Base-by-base conservation (phyloP, 2,888 invertebrate genomes). In the Brenthis hecate region DNA sequence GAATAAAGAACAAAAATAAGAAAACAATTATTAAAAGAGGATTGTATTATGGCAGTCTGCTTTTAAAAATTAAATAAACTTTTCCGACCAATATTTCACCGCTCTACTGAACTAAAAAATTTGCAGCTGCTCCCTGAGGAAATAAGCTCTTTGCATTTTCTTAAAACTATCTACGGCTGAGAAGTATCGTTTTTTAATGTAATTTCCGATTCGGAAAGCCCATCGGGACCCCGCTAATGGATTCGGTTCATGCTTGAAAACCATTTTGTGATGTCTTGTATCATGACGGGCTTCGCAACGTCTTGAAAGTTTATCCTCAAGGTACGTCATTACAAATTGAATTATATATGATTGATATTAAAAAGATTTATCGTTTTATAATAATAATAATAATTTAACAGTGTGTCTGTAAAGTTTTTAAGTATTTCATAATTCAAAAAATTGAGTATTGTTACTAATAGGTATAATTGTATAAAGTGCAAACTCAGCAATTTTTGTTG, bases 151-250 rank as follows among this genome's bases (percentile, higher is more conserved):
- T 76, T 77, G 78, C 79, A 81, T 81, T 85, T 85, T 82, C 81
- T 81, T 78, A 76, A 77, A 81, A 78, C 78, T 83, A 81, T 81
- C 81, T 81, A 80, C 78, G 84, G 84, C 82, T 87, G 85, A 78
- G 79, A 88, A 87, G 89, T 91, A 90, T 90, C 86, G 87, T 85
- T 84, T 88, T 88, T 90, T 91, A 91, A 91, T 86, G 86, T 88
- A 89, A 91, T 91, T 90, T 91, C 90, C 90, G 86, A 88, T 89
- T 85, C 87, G 89, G 87, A 85, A 87, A 85, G 80, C 82, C 87
- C 85, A 78, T 72, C 72, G 89, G 88, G 90, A 88, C 78, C 81
- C 80, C 76, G 76, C 84, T 89, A 90, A 90, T 90, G 89, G 91
- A 90, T 89, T 89, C 87, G 82, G 83, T 86, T 84, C 86, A 85